phyloP scores from a whole-genome alignment of 1,140 invertebrate species.

The Brachionus rotundiformis region DNA sequence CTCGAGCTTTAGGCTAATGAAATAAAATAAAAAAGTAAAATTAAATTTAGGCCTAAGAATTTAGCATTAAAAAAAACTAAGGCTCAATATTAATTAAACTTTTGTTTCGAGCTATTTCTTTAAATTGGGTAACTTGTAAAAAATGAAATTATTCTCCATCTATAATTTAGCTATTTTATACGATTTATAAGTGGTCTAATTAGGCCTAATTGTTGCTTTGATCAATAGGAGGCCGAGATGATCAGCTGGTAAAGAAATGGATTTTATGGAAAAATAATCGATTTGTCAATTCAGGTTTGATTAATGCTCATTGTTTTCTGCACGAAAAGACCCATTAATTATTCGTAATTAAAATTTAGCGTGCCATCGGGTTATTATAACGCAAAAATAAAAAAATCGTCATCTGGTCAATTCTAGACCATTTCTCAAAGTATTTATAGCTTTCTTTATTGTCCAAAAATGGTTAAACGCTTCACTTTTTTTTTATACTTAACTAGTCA shows the following conservation, averaged over 20 bases:
- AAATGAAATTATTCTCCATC: slow-evolving; percentile 11
- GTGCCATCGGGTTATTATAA: not conserved
- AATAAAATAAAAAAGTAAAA: too few species aligned
- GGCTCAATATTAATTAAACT: not conserved
- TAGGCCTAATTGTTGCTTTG: not conserved
- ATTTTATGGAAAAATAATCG: slow-evolving; percentile 11
- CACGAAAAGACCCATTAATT: not conserved
- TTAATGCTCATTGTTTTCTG: slow-evolving; percentile 6
- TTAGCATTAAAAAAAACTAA: not conserved
- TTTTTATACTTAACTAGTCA: too few species aligned
- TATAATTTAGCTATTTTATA: not conserved
- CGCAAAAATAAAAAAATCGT: not conserved
- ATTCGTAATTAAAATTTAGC: not conserved
- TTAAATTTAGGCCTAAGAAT: not conserved
- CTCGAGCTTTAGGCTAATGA: too few species aligned
- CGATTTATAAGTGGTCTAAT: not conserved
- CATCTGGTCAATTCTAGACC: not conserved
- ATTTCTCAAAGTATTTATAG: slow-evolving; percentile 8
- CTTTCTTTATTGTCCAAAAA: not conserved
- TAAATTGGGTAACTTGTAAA: not conserved
- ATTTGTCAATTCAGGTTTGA: not conserved
- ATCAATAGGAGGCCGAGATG: not conserved
- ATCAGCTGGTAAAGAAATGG: not conserved
- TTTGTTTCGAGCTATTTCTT: not conserved
- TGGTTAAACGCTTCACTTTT: not conserved